Evolutionary conservation across 1,140 invertebrate genomes (phyloP).

Genomic region (Drosophila nigromelanica): DNA sequence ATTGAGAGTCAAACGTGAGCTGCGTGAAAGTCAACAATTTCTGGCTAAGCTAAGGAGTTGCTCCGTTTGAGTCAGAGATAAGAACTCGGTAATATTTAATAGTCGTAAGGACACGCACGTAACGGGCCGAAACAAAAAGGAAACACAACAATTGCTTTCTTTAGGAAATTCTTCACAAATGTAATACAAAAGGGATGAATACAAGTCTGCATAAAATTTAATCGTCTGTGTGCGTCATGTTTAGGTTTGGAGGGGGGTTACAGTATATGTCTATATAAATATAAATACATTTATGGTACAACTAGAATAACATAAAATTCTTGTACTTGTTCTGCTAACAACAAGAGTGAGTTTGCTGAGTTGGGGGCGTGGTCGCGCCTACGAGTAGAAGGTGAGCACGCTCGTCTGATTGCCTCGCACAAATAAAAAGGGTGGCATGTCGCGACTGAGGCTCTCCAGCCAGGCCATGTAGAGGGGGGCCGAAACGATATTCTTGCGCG

Average conservation of each 20-base stretch:
- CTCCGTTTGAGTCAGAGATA: slow-evolving; percentile 1
- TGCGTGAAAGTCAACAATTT: slow-evolving; percentile 26
- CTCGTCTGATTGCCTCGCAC: slow-evolving; percentile 97
- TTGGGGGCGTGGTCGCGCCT: slow-evolving; percentile 72
- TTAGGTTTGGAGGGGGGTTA: not conserved
- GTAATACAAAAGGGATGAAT: slow-evolving; percentile 25
- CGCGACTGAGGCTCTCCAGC: slow-evolving; percentile 94
- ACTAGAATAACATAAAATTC: slow-evolving; percentile 65
- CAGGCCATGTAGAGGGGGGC: slow-evolving; percentile 96
- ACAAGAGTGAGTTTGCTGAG: slow-evolving; percentile 47
- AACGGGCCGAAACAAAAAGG: slow-evolving; percentile 6
- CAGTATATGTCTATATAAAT: slow-evolving; percentile 44
- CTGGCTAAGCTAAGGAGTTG: not conserved
- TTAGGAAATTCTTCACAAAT: slow-evolving; percentile 25
- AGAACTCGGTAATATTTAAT: slow-evolving; percentile 33
- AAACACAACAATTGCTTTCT: slow-evolving; percentile 24
- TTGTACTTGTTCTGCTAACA: slow-evolving; percentile 39
- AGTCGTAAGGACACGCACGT: slow-evolving; percentile 25
- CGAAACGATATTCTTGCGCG: slow-evolving; percentile 93
- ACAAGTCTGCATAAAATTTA: slow-evolving; percentile 35
- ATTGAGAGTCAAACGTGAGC: slow-evolving; percentile 40
- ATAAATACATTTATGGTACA: slow-evolving; percentile 73
- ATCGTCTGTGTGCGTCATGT: slow-evolving; percentile 36
- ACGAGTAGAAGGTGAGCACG: slow-evolving; percentile 98
- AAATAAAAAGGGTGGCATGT: slow-evolving; percentile 95